Base-by-base conservation (phyloP, 2,888 invertebrate species). In the Rhimphoctona megacephalus region DNA sequence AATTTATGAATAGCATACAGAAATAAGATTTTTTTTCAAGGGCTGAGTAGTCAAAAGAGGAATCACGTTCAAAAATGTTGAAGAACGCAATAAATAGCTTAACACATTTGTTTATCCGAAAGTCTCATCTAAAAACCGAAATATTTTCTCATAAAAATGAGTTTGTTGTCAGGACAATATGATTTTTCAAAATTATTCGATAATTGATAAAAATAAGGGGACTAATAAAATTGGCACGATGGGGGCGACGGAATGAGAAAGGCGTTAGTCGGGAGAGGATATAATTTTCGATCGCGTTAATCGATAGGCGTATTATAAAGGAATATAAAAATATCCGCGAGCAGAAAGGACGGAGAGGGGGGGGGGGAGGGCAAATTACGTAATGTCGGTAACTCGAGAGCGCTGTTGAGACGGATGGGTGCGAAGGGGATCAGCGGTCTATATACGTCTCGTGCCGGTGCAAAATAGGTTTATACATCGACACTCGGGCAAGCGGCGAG, bases 361-460 rank as follows among this genome's bases (percentile, higher is more conserved):
- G 69, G 39, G 80, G 70, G 78, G 11, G 78, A 61, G 64, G 57
- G 83, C 81, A 76, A 83, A 88, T 91, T 91, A 89, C 88, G 86
- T 89, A 90, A 91, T 79, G 87, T 85, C 87, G 89, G 93, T 93
- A 94, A 94, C 90, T 92, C 90, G 93, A 94, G 93, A 93, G 91
- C 91, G 89, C 22, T 43, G 67, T 91, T 90, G 93, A 94, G 93
- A 93, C 91, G 91, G 88, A 36, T 52, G 67, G 61, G 61, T 19
- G 61, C 69, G 46, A 39, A 57, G 36, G 22, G 64, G 17, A 36
- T 52, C 74, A 61, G 74, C 86, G 88, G 85, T 89, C 89, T 89
- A 89, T 89, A 88, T 89, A 88, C 85, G 88, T 89, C 86, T 66
- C 85, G 87, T 19, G 54, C 22, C 25, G 61, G 80, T 22, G 69